Evolutionary conservation across 2,888 invertebrate genomes (phyloP).

Genomic region (Morpho achilles): DNA sequence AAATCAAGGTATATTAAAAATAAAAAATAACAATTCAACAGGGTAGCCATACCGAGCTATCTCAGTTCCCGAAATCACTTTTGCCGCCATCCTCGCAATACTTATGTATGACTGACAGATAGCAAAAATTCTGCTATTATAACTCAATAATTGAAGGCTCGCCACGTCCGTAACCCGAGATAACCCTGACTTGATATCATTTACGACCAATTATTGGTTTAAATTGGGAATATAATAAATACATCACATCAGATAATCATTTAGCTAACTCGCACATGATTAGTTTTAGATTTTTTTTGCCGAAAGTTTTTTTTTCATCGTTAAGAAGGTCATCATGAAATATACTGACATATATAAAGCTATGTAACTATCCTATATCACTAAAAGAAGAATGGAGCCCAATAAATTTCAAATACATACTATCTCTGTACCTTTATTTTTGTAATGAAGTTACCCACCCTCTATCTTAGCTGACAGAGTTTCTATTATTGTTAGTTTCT

Average conservation of each 20-base stretch:
- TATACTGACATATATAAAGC: no score
- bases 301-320: no score
- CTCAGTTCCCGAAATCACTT: conserved; percentile 82
- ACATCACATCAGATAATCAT: not conserved
- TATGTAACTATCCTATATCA: no score
- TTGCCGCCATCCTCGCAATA: conserved; percentile 51
- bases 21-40: conserved; percentile 9
- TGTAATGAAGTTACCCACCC: no score
- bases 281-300: no score
- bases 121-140: conserved; percentile 20
- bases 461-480: no score
- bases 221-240: not conserved
- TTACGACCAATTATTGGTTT: conserved; percentile 1
- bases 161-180: conserved; percentile 21
- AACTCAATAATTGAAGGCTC: conserved; percentile 6
- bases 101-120: conserved; percentile 18
- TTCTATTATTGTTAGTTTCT: no score
- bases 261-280: no score
- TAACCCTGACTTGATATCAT: conserved; percentile 18
- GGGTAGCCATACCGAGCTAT: conserved; percentile 81
- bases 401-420: no score
- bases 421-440: no score
- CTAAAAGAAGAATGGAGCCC: no score
- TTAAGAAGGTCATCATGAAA: no score
- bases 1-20: not conserved